Evolutionary conservation across 1,140 invertebrate species (phyloP), one percentile per base, ranked within the genome.

Genomic region (Elymnias hypermnestra): DNA sequence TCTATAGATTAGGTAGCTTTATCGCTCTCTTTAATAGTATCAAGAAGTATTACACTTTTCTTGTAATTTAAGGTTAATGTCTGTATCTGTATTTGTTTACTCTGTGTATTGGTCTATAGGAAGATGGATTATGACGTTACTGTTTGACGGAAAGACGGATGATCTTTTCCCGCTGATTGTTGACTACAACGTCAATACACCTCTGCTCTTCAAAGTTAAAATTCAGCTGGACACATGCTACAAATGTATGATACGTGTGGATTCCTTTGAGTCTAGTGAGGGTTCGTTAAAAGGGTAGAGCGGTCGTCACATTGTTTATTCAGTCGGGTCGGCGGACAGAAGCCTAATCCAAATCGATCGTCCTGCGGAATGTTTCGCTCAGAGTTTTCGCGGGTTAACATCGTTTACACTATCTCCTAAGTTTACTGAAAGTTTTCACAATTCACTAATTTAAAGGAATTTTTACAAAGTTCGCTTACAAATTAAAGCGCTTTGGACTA

Each of bases 251-350:
- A 38, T 36, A 51, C 26, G 48, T 51, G 41, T 44, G 48, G 48
- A 51, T 51, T 51, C 48, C 48, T 51, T 51, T 51, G 48, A 51
- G 48, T 51, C 48, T 43, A 43, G 48, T 47, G 44, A 64, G 63
- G 69, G 68, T 75, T 73, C 67, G 70, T 72, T 75, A 75, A 75
- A 78, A 75, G 72, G 74, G 74, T 73, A 57, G 64, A 63, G 58
- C 67, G 61, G 57, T 52, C 66, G 68, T 78, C 74, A 72, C 72
- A 72, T 78, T 78, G 74, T 78, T 78, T 78, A 78, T 78, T 74
- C 64, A 77, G 68, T 59, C 59, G 56, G 62, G 53, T 57, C 58
- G 59, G 43, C 58, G 54, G 63, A 55, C 54, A 56, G 56, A 48
- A 36, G 46, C 53, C 46, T 55, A 55, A 55, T 55, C 45, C 46